These are phyloP conservation scores for Neoaliturus tenellus DNA, from an alignment of 2,888 invertebrate species.

Conservation along the genomic window DNA sequence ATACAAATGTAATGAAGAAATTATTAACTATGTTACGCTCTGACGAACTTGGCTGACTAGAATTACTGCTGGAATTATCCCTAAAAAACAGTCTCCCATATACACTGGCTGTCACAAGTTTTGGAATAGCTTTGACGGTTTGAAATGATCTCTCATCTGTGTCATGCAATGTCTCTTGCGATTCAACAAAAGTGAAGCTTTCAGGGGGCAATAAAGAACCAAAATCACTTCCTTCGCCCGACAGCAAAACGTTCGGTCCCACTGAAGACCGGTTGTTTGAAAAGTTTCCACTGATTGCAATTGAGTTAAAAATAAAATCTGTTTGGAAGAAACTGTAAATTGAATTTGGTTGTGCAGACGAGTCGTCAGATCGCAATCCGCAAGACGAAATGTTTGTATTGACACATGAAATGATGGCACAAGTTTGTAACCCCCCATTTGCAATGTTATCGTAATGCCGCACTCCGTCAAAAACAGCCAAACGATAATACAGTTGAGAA, in stretches of 20 bases:
- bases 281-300: slow-evolving; percentile 29
- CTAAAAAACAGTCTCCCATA: slow-evolving; percentile 36
- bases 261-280: slow-evolving; percentile 3
- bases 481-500: slow-evolving; percentile 53
- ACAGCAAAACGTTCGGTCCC: not conserved
- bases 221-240: not conserved
- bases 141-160: not conserved
- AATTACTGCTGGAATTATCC: slow-evolving; percentile 7
- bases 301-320: not conserved
- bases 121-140: not conserved
- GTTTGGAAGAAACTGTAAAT: slow-evolving; percentile 1
- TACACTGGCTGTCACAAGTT: slow-evolving; percentile 22
- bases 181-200: not conserved
- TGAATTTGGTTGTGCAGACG: not conserved
- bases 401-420: slow-evolving; percentile 56
- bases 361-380: slow-evolving; percentile 26
- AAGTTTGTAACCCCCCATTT: slow-evolving; percentile 55
- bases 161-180: not conserved
- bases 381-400: slow-evolving; percentile 53
- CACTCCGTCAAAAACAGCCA: slow-evolving; percentile 54
- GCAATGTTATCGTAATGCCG: slow-evolving; percentile 44
- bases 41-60: not conserved
- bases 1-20: not conserved
- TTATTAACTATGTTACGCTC: not conserved
- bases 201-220: not conserved